Conservation (phyloP, 2,797 vertebrate genomes). For the Clamator glandarius region DNA sequence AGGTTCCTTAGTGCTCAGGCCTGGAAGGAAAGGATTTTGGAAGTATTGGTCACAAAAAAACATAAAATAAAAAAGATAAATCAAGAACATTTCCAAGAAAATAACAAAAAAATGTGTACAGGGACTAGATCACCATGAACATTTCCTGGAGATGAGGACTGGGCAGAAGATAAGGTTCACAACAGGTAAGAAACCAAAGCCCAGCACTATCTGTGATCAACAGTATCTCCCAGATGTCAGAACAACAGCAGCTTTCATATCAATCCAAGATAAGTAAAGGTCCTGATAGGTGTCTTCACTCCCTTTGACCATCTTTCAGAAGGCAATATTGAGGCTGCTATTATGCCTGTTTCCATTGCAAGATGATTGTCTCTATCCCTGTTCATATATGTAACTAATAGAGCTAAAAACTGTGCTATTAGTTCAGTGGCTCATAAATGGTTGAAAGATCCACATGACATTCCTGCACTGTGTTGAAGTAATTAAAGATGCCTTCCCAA, state of each 20-base stretch:
- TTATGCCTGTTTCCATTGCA: background rate
- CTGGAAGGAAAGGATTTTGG: constrained; percentile 13
- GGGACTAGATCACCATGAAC: background rate
- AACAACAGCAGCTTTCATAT: background rate
- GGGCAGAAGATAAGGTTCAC: background rate
- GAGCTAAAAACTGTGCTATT: constrained; percentile 13
- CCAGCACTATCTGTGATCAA: background rate
- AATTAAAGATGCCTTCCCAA: background rate
- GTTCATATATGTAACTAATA: background rate
- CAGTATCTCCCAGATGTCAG: background rate
- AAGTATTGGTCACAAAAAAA: background rate
- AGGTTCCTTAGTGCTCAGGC: background rate
- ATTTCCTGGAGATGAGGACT: background rate
- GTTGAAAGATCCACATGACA: constrained; percentile 10
- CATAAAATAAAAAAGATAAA: background rate
- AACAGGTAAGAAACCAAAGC: background rate
- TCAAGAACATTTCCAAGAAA: background rate
- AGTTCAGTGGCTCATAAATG: background rate
- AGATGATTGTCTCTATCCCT: background rate
- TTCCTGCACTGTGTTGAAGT: background rate
- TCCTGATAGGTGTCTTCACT: background rate
- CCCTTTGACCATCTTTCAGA: background rate
- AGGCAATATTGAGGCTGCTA: background rate
- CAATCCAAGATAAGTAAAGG: background rate
- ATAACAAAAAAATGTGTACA: background rate